Evolutionary conservation across 2,888 invertebrate genomes (phyloP).

Genomic region (Rhogogaster chlorosoma): DNA sequence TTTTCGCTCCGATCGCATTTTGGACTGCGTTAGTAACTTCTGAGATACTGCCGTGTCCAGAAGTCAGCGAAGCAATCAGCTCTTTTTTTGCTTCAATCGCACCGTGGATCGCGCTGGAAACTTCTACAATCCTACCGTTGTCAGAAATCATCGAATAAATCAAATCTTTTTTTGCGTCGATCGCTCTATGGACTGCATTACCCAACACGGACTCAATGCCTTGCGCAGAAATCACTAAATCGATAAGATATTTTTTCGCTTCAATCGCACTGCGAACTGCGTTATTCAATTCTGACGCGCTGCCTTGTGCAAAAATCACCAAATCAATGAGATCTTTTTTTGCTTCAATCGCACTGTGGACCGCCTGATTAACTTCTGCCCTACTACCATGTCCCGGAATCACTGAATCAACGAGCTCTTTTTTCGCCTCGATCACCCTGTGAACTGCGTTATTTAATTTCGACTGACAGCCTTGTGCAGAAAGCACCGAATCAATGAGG

Average conservation of each 20-base stretch:
- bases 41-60: neutral
- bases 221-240: neutral
- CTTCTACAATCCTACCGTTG: neutral
- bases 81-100: slow-evolving; percentile 5
- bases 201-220: neutral
- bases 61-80: slow-evolving; percentile 8
- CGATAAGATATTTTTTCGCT: neutral
- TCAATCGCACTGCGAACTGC: neutral
- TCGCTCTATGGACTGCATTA: neutral
- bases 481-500: neutral
- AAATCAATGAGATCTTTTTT: slow-evolving; percentile 27
- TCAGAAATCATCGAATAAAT: slow-evolving; percentile 11
- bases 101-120: neutral
- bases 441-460: neutral
- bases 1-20: neutral
- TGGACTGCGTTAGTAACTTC: neutral
- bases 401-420: neutral
- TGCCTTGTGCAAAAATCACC: neutral
- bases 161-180: slow-evolving; percentile 27
- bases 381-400: neutral
- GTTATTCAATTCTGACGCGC: neutral
- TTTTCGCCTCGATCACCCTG: slow-evolving; percentile 21
- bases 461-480: neutral
- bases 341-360: neutral
- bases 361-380: neutral